phyloP scores from a whole-genome alignment of 1,140 invertebrate species.

The Cryptotermes secundus region DNA sequence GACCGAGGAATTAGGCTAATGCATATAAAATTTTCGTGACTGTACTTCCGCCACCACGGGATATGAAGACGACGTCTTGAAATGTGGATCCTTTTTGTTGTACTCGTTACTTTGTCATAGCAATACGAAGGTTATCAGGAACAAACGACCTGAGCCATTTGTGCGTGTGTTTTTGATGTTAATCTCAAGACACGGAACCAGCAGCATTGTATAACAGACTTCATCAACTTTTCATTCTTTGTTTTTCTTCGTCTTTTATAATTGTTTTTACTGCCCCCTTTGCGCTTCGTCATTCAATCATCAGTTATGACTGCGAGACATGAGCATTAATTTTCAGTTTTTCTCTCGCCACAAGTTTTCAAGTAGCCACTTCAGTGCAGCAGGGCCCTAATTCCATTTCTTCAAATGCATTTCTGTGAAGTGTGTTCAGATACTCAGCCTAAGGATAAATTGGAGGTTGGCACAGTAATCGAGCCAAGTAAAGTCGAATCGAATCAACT shows the following conservation, averaged over 20 bases:
- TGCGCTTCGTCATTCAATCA: conserved; percentile 21
- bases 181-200: not conserved
- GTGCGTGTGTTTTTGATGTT: conserved; percentile 4
- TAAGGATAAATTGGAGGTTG: no score
- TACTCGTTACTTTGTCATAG: not conserved
- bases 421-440: no score
- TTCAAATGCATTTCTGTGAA: no score
- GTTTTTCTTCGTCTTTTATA: not conserved
- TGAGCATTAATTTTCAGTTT: not conserved
- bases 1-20: not conserved
- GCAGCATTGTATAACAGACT: not conserved
- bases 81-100: not conserved
- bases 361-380: no score
- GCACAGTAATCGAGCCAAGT: no score
- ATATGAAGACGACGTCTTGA: not conserved
- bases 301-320: conserved; percentile 24
- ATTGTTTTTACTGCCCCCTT: not conserved
- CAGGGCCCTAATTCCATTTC: no score
- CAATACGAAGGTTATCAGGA: not conserved
- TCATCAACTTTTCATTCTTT: conserved; percentile 1
- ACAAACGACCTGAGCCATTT: conserved; percentile 1
- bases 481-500: no score
- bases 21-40: not conserved
- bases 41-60: not conserved
- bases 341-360: not conserved